Conservation (phyloP, 2,797 vertebrate species). For the Schizothorax lantsangensis region DNA sequence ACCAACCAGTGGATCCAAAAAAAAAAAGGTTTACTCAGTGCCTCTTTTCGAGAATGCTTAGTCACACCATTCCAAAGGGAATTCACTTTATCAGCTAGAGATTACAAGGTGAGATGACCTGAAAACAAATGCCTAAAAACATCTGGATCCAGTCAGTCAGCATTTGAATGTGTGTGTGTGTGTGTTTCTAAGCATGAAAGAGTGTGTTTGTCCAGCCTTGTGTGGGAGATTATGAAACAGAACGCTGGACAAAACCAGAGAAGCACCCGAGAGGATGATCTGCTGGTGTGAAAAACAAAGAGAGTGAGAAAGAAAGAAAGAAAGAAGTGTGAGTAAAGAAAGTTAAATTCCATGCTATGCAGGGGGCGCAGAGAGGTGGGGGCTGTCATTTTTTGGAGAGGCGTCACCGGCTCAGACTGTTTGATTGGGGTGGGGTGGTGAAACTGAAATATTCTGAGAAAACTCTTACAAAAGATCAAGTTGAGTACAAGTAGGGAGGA, state of each 20-base stretch:
- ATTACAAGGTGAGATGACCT: slow-evolving; percentile 44
- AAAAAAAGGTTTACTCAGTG: not conserved
- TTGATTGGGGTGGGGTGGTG: slow-evolving; percentile 70
- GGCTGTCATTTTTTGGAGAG: slow-evolving; percentile 69
- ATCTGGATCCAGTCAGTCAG: slow-evolving; percentile 58
- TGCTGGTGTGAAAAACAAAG: slow-evolving; percentile 54
- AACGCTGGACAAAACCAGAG: slow-evolving; percentile 61
- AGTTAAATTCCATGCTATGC: slow-evolving; percentile 59
- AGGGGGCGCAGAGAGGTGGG: slow-evolving; percentile 66
- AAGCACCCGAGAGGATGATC: slow-evolving; percentile 61
- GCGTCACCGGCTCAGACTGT: slow-evolving; percentile 34
- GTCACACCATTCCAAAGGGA: slow-evolving; percentile 17
- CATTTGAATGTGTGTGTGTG: slow-evolving; percentile 17
- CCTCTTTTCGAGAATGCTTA: slow-evolving; percentile 29
- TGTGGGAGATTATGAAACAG: slow-evolving; percentile 59
- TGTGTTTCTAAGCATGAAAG: slow-evolving; percentile 50
- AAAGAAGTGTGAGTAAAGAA: slow-evolving; percentile 17
- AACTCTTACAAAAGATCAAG: slow-evolving; percentile 56
- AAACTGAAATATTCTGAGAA: slow-evolving; percentile 71
- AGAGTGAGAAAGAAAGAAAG: not conserved
- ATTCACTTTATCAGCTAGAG: slow-evolving; percentile 36
- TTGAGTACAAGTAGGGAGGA: slow-evolving; percentile 21
- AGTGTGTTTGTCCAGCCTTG: slow-evolving; percentile 53
- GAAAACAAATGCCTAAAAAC: slow-evolving; percentile 58
- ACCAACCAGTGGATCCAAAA: slow-evolving; percentile 18